Evolutionary conservation across 2,113 vertebrate genomes (phyloP).

Genomic region (Ciconia stormi): DNA sequence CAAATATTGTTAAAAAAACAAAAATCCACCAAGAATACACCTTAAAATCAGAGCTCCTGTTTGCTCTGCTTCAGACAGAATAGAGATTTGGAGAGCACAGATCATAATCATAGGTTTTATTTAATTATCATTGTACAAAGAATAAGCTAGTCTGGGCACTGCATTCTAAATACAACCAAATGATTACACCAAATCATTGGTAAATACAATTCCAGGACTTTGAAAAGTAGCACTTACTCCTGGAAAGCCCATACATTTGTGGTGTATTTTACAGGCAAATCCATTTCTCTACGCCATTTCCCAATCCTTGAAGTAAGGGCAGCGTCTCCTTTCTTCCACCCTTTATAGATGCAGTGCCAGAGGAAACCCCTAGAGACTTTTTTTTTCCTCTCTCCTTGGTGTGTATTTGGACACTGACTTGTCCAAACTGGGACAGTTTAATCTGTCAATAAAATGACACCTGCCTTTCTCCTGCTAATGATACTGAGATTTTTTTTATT

Average conservation of each 20-base stretch:
- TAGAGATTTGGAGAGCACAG: background rate
- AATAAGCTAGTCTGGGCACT: background rate
- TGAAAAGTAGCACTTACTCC: background rate
- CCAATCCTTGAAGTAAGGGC: background rate
- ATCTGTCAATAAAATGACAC: background rate
- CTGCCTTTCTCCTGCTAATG: background rate
- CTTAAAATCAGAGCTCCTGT: slow-evolving; percentile 9
- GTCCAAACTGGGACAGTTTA: background rate
- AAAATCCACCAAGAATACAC: background rate
- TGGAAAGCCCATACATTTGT: background rate
- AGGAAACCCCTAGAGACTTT: background rate
- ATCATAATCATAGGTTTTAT: background rate
- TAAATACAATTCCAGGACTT: background rate
- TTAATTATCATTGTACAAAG: background rate
- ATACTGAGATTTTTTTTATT: background rate
- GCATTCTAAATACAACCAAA: background rate
- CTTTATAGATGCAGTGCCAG: background rate
- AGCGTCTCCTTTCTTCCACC: background rate
- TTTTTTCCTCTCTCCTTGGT: background rate
- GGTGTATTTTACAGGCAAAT: background rate
- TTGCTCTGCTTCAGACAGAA: background rate
- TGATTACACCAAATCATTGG: background rate
- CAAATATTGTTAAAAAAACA: background rate
- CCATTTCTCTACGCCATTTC: background rate
- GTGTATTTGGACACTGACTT: background rate